phyloP scores from a whole-genome alignment of 2,113 vertebrate genomes.

The Indri indri region DNA sequence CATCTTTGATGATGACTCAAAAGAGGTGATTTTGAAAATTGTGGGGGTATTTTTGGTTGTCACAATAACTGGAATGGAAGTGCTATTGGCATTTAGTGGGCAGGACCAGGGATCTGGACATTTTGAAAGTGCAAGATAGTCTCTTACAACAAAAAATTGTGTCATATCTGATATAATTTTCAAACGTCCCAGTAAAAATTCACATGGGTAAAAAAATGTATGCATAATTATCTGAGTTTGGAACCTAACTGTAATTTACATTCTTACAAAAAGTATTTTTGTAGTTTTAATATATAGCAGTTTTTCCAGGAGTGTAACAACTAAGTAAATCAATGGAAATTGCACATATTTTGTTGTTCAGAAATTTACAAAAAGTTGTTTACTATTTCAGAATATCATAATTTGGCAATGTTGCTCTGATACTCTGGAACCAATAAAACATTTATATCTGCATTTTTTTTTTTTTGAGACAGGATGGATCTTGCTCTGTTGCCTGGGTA shows the following conservation, averaged over 20 bases:
- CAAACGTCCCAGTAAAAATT: background rate
- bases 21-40: background rate
- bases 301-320: constrained; percentile 8
- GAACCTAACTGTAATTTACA: background rate
- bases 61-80: background rate
- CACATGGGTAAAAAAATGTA: background rate
- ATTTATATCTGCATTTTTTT: background rate
- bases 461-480: no score
- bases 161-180: background rate
- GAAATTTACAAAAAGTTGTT: background rate
- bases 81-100: background rate
- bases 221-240: background rate
- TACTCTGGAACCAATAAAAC: background rate
- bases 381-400: background rate
- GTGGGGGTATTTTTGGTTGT: background rate
- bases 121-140: background rate
- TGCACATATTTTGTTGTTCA: background rate
- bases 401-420: constrained; percentile 8
- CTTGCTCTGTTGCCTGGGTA: no score
- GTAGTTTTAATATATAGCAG: background rate
- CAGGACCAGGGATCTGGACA: background rate
- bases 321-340: constrained; percentile 34
- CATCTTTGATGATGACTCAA: background rate
- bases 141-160: background rate
- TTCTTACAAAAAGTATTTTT: background rate